These are phyloP conservation scores for Aelia acuminata DNA, from an alignment of 2,888 invertebrate genomes.

Conservation along the genomic window DNA sequence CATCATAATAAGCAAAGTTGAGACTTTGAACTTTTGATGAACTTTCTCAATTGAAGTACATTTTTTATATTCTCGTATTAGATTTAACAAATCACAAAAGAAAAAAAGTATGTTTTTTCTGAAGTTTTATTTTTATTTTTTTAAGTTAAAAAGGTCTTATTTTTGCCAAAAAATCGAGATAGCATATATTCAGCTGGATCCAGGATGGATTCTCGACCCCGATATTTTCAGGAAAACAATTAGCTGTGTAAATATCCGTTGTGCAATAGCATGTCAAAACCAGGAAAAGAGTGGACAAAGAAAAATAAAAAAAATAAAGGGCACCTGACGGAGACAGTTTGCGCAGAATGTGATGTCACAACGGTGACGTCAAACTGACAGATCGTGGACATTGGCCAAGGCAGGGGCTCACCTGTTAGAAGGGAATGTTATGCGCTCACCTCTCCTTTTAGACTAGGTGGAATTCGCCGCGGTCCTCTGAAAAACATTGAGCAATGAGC, in stretches of 20 bases:
- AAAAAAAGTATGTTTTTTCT: too few species aligned
- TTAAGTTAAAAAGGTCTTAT: too few species aligned
- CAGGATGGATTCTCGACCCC: neutral
- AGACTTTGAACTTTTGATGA: neutral
- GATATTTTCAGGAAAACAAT: neutral
- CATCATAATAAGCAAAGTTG: neutral
- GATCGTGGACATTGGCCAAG: neutral
- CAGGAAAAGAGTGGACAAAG: slow-evolving; percentile 6
- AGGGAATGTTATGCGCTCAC: slow-evolving; percentile 43
- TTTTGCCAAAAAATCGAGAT: neutral
- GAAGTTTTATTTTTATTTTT: too few species aligned
- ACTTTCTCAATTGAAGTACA: too few species aligned
- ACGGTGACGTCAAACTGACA: slow-evolving; percentile 21
- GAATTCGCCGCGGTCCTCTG: slow-evolving; percentile 4
- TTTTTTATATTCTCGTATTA: too few species aligned
- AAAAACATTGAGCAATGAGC: slow-evolving; percentile 47
- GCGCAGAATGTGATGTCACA: slow-evolving; percentile 24
- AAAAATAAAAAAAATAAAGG: neutral
- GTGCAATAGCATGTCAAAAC: slow-evolving; percentile 20
- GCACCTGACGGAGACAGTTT: slow-evolving; percentile 11
- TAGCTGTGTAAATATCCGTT: neutral
- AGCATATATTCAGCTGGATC: neutral
- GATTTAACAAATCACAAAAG: too few species aligned
- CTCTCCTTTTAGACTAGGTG: slow-evolving; percentile 50
- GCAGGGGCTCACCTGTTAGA: slow-evolving; percentile 42